A percentile compares a stretch with the other conserved stretches of the same genome.
phyloP scores from a whole-genome alignment of 2,113 vertebrate species.

The Cyanoliseus patagonus region DNA sequence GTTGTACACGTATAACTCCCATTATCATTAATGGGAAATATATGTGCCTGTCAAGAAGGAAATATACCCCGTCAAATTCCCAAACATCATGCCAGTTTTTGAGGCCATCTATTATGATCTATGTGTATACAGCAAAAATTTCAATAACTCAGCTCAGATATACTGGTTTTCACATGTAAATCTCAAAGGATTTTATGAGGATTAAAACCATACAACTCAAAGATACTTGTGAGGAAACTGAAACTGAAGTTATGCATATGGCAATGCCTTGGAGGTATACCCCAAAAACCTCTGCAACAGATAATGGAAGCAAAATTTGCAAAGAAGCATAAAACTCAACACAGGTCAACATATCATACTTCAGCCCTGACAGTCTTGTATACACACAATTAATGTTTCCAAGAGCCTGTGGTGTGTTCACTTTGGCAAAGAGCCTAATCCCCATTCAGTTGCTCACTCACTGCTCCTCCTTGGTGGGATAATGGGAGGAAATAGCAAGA shows the following conservation, averaged over 20 bases:
- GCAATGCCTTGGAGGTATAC: not conserved
- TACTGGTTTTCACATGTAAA: not conserved
- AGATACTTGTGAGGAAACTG: not conserved
- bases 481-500: not conserved
- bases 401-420: not conserved
- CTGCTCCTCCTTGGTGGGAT: not conserved
- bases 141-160: not conserved
- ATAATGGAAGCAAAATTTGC: not conserved
- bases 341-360: not conserved
- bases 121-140: not conserved
- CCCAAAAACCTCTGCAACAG: not conserved
- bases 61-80: conserved; percentile 40
- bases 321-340: not conserved
- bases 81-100: conserved; percentile 26
- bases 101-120: not conserved
- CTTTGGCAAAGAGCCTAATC: not conserved
- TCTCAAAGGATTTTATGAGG: not conserved
- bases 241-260: not conserved
- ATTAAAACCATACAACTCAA: not conserved
- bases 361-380: not conserved
- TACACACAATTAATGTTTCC: not conserved
- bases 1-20: conserved; percentile 21
- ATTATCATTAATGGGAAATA: conserved; percentile 58
- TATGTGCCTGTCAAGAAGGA: conserved; percentile 29
- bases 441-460: not conserved